A percentile compares a stretch with the other conserved stretches of the same genome.
These are phyloP conservation scores for Pipistrellus kuhlii DNA, from an alignment of 2,797 vertebrate species.

Conservation along the genomic window DNA sequence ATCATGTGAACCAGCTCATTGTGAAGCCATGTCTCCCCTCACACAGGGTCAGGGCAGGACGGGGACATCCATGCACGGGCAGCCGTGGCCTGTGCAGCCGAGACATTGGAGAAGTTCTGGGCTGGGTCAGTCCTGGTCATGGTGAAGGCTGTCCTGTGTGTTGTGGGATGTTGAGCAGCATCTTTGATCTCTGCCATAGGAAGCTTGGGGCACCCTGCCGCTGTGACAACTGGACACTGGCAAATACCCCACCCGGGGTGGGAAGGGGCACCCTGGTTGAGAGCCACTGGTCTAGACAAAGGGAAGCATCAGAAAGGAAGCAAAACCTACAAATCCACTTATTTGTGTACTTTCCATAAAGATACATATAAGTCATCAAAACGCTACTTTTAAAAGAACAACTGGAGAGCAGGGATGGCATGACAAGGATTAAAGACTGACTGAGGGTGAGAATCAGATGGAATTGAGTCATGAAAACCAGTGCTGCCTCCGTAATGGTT, in stretches of 20 bases:
- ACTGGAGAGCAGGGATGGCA: background rate
- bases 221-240: background rate
- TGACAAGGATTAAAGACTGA: background rate
- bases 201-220: background rate
- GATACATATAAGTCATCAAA: background rate
- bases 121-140: accelerated
- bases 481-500: accelerated
- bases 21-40: background rate
- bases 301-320: background rate
- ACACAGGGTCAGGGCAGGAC: background rate
- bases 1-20: accelerated
- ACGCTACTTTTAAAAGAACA: background rate
- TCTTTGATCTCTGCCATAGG: background rate
- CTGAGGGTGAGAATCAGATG: background rate
- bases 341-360: background rate
- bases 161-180: background rate
- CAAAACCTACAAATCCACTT: no score
- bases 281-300: background rate
- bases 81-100: background rate
- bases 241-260: background rate
- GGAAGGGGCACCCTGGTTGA: background rate
- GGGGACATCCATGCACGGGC: accelerated
- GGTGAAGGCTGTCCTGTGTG: background rate
- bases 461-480: background rate
- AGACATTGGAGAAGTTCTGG: background rate